Evolutionary conservation across 53 echinoderm and acorn worm genomes (phyloP).

Genomic region (Patiria pectinifera): DNA sequence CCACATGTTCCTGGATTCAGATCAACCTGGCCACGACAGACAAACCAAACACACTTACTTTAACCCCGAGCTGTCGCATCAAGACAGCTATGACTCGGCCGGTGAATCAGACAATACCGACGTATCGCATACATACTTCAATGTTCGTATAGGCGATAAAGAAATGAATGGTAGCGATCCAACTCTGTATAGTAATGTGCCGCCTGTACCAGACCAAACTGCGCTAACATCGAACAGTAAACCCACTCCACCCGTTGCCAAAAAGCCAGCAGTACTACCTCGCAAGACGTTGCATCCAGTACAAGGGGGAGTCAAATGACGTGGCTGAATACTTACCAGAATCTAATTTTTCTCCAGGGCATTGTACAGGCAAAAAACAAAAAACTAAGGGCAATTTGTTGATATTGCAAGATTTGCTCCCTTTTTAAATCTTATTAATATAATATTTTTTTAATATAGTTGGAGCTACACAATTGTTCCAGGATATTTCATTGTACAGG

Average conservation of each 20-base stretch:
- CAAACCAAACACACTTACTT: background rate
- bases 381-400: no score
- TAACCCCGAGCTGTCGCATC: background rate
- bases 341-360: background rate
- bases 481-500: no score
- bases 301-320: background rate
- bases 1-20: background rate
- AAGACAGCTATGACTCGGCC: background rate
- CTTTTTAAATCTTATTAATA: no score
- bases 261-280: constrained; percentile 5
- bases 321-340: background rate
- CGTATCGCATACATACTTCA: background rate
- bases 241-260: background rate
- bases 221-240: background rate
- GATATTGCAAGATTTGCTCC: no score
- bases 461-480: no score
- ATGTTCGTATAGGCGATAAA: background rate
- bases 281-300: background rate
- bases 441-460: no score
- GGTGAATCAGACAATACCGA: background rate
- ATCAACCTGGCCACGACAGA: background rate
- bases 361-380: no score
- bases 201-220: background rate
- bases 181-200: background rate
- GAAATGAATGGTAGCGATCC: background rate